Percentiles rank a stretch among this genome's conserved stretches.
Evolutionary conservation across 2,888 invertebrate species (phyloP).

Genomic region (Scaptomyza reducta): DNA sequence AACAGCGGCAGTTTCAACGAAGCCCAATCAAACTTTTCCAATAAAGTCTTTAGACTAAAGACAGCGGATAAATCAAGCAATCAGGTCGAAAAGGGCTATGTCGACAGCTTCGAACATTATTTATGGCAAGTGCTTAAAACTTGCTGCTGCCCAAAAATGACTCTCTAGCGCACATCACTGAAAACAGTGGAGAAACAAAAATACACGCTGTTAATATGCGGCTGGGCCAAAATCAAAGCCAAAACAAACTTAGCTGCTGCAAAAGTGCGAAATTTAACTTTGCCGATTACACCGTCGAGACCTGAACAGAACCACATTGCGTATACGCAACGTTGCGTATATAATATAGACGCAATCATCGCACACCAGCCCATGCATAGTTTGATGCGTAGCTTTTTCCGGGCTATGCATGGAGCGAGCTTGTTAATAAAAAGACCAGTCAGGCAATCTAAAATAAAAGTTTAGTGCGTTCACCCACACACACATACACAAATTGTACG

Average conservation of each 20-base stretch:
- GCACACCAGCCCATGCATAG: conserved; percentile 48
- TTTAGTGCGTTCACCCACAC: conserved; percentile 63
- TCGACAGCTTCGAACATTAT: conserved; percentile 60
- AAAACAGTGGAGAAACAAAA: conserved; percentile 8
- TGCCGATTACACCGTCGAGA: conserved; percentile 74
- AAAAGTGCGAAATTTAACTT: conserved; percentile 77
- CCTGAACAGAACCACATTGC: conserved; percentile 42
- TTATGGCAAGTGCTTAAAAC: conserved; percentile 74
- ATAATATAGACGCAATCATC: conserved; percentile 54
- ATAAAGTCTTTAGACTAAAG: conserved; percentile 80
- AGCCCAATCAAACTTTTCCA: conserved; percentile 76
- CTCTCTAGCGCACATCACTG: conserved; percentile 47
- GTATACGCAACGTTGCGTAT: conserved; percentile 48
- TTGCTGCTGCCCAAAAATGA: conserved; percentile 43
- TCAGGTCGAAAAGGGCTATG: conserved; percentile 55
- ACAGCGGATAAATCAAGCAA: conserved; percentile 77
- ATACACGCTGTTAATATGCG: conserved; percentile 48
- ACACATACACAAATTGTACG: conserved; percentile 24
- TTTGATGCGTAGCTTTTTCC: conserved; percentile 54
- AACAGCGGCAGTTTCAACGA: conserved; percentile 19
- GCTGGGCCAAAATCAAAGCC: conserved; percentile 53
- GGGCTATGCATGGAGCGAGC: conserved; percentile 45
- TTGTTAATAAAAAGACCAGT: conserved; percentile 71
- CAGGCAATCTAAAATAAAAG: conserved; percentile 76
- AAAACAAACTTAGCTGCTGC: conserved; percentile 37